Evolutionary conservation across 2,797 vertebrate genomes (phyloP).

Genomic region (Anguilla obscura): DNA sequence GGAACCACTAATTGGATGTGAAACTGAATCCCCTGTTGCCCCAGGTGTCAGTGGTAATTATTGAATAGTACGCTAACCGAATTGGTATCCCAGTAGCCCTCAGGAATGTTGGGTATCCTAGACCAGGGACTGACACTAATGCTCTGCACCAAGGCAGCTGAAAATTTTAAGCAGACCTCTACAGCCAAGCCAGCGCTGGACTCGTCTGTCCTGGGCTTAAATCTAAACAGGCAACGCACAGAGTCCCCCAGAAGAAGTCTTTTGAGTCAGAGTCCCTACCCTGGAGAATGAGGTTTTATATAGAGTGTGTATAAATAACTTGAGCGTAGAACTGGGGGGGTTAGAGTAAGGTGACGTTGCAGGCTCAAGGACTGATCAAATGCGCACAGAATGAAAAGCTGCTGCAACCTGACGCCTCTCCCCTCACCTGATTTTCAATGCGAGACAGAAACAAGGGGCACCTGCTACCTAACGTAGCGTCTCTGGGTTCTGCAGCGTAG

Average conservation of each 20-base stretch:
- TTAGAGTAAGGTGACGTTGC: neutral
- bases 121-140: too few species aligned
- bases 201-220: neutral
- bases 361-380: neutral
- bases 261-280: neutral
- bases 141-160: too few species aligned
- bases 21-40: too few species aligned
- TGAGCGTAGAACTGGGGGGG: neutral
- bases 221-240: conserved; percentile 16
- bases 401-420: too few species aligned
- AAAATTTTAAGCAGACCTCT: too few species aligned
- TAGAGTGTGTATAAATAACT: conserved; percentile 17
- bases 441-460: too few species aligned
- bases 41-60: too few species aligned
- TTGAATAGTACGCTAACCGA: too few species aligned
- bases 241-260: neutral
- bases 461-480: neutral
- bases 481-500: neutral
- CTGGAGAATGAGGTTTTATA: conserved; percentile 5
- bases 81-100: too few species aligned
- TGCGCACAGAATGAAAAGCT: neutral
- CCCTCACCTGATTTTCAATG: neutral
- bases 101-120: too few species aligned
- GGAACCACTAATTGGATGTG: too few species aligned
- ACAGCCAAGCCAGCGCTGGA: neutral